Base-by-base conservation (phyloP, 2,797 vertebrate genomes). In the Muscicapa striata region DNA sequence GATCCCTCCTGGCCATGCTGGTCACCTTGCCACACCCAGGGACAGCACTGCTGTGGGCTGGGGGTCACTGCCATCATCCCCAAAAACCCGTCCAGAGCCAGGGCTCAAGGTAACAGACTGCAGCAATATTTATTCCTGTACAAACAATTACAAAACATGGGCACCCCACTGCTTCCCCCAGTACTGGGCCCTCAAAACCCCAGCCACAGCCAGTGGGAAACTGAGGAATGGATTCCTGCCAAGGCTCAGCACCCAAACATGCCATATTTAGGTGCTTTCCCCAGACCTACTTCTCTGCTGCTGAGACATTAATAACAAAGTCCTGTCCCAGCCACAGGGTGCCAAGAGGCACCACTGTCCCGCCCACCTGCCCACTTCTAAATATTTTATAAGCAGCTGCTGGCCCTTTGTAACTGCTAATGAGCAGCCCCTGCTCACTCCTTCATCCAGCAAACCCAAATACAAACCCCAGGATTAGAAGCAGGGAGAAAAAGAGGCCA, bases 111-210 rank as follows among this genome's bases (percentile, higher is more conserved):
- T 77, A 82, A 91, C 75, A 95, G 82, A 94, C 87, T 62, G 87
- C 87, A 93, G 91, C 84, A 62, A 57, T 49, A 69, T 96, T 96
- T 96, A 96, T 95, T 96, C 55, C 93, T 87, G 93, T 95, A 96
- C 95, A 96, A 96, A 96, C 64, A 46, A 62, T 80, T 95, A 96
- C 89, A 95, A 95, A 95, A 95, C 6, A 5, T 1, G 1, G 73
- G 43, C 0, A 2, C 15, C 58, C 40, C 10, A 3, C 2, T 9
- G 69, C n/a, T 23, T 51, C 23, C 43, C 43, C 51, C 3, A 3
- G 69, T 58, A 66, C 48, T 0, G 1, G 78, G 58, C 5, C 61
- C 22, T 11, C 51, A 38, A 14, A 80, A 41, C 12, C 45, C 61
- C 67, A 74, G 34, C 15, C 52, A 40, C 24, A 29, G 40, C 24